These are phyloP conservation scores for Pseudocheirus occidentalis DNA, from an alignment of 2,797 vertebrate species.

Conservation along the genomic window DNA sequence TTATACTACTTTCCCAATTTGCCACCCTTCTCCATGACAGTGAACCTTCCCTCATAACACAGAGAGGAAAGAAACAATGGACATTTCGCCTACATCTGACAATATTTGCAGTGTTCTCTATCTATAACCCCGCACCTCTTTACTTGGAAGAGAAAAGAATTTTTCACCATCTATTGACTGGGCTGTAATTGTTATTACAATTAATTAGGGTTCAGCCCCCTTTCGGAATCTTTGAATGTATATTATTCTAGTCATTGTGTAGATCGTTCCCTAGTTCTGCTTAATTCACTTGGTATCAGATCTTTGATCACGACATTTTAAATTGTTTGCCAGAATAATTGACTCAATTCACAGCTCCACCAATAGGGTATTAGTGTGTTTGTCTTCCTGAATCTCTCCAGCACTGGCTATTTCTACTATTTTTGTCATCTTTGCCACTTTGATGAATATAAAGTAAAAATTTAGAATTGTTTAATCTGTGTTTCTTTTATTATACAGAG, in stretches of 20 bases:
- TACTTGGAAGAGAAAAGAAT: not conserved
- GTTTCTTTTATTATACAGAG: not conserved
- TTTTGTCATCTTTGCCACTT: not conserved
- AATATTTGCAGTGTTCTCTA: not conserved
- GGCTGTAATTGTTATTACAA: not conserved
- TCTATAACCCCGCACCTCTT: not conserved
- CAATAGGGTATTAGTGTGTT: not conserved
- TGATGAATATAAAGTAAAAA: not conserved
- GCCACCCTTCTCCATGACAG: not conserved
- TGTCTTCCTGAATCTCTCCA: not conserved
- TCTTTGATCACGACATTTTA: not conserved
- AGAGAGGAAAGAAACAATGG: not conserved
- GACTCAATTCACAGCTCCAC: not conserved
- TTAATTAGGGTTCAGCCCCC: not conserved
- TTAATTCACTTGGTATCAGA: not conserved
- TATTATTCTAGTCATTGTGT: not conserved
- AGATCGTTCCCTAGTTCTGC: not conserved
- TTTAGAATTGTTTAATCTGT: not conserved
- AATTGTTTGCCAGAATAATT: not conserved
- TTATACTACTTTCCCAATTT: not conserved
- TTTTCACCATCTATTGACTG: not conserved
- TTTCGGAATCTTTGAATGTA: not conserved
- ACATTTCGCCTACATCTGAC: not conserved
- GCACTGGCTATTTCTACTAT: not conserved
- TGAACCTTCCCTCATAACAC: not conserved